A percentile compares a stretch with the other conserved stretches of the same genome.
Evolutionary conservation across 1,140 invertebrate species (phyloP).

Genomic region (Cherax quadricarinatus): DNA sequence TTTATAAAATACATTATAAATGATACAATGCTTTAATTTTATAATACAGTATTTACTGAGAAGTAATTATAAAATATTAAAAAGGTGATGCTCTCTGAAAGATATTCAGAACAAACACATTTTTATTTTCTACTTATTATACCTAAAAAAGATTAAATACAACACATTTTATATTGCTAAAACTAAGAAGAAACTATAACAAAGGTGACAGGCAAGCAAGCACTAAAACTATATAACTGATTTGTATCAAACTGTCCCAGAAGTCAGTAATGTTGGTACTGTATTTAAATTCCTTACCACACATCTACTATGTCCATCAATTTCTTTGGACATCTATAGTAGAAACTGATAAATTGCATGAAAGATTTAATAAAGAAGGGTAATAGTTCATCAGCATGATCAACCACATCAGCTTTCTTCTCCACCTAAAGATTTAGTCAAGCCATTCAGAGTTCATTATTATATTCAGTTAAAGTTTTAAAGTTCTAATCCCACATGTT

Average conservation of each 20-base stretch:
- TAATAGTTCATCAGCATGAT: too few relatives aligned
- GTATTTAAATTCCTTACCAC: constrained; percentile 1
- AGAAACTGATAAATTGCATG: background rate
- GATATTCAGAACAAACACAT: too few relatives aligned
- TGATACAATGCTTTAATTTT: too few relatives aligned
- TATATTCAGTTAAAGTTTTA: too few relatives aligned
- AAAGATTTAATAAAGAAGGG: too few relatives aligned
- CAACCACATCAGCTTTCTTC: background rate
- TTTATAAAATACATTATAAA: too few relatives aligned
- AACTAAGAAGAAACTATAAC: background rate
- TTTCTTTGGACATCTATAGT: background rate
- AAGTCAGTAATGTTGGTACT: background rate
- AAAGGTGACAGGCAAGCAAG: background rate
- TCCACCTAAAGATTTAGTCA: background rate
- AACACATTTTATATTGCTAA: background rate
- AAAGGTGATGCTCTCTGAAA: too few relatives aligned
- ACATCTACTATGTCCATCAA: background rate
- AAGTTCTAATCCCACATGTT: too few relatives aligned
- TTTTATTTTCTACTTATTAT: background rate
- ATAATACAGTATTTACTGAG: too few relatives aligned
- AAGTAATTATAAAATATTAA: too few relatives aligned
- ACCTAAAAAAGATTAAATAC: background rate
- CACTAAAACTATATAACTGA: background rate
- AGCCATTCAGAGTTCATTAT: too few relatives aligned
- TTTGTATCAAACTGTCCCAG: background rate